Conservation (phyloP, 1,140 invertebrate species). For the Pseudoatta argentina region DNA sequence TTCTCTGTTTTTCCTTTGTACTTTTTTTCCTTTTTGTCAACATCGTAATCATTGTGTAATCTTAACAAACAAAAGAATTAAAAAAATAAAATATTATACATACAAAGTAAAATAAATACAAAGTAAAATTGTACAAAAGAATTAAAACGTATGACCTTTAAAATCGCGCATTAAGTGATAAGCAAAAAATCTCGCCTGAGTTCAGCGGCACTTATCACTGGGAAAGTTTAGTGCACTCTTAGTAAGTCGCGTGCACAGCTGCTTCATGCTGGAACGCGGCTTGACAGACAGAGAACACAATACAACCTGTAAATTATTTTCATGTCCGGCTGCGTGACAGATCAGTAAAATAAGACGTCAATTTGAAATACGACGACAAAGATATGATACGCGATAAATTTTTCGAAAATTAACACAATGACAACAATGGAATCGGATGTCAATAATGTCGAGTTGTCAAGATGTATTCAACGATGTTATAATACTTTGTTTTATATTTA, state of each 20-base stretch:
- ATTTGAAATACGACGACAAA: neutral
- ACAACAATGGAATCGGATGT: neutral
- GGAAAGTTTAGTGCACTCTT: slow-evolving; percentile 48
- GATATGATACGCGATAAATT: neutral
- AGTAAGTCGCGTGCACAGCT: slow-evolving; percentile 15
- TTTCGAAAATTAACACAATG: neutral
- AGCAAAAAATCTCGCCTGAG: neutral
- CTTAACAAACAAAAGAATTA: neutral
- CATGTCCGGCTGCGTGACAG: neutral
- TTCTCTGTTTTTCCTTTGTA: neutral
- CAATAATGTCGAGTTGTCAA: neutral
- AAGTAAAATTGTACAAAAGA: neutral
- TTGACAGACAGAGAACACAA: neutral
- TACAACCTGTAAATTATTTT: slow-evolving; percentile 14
- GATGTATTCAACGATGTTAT: neutral
- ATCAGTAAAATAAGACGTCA: slow-evolving; percentile 8
- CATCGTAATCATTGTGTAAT: neutral
- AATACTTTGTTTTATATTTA: neutral
- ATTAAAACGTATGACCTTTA: neutral
- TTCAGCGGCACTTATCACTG: slow-evolving; percentile 36
- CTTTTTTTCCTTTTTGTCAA: neutral
- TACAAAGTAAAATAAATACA: neutral
- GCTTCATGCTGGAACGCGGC: neutral
- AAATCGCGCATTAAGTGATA: neutral
- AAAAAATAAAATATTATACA: neutral